A percentile compares a stretch with the other conserved stretches of the same genome.
These are phyloP conservation scores for Drosophila longiperda DNA, from an alignment of 2,888 invertebrate species.

Conservation along the genomic window DNA sequence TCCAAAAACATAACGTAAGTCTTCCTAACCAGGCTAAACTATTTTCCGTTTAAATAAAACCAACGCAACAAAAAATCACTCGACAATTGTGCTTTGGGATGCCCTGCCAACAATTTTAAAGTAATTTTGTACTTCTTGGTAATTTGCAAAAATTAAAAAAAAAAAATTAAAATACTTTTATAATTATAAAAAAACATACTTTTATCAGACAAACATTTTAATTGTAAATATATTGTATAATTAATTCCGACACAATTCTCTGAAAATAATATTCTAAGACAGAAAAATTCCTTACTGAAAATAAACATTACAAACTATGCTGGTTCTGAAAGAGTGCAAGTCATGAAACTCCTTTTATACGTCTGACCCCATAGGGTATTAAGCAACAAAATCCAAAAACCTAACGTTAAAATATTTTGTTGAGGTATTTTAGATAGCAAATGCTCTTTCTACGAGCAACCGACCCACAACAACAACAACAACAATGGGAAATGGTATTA, in stretches of 20 bases:
- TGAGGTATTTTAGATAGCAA: slow-evolving; percentile 65
- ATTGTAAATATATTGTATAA: not conserved
- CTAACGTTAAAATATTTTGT: slow-evolving; percentile 66
- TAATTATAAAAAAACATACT: not conserved
- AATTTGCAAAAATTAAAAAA: not conserved
- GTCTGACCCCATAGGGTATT: slow-evolving; percentile 12
- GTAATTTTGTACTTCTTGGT: not conserved
- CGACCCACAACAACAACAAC: slow-evolving; percentile 41
- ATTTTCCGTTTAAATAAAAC: slow-evolving; percentile 59
- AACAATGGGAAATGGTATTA: slow-evolving; percentile 61
- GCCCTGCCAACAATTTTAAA: slow-evolving; percentile 14
- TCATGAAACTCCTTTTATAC: not conserved
- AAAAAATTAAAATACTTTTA: not conserved
- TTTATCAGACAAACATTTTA: not conserved
- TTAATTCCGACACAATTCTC: not conserved
- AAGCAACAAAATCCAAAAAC: slow-evolving; percentile 42
- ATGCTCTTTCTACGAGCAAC: slow-evolving; percentile 30
- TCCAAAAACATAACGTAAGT: slow-evolving; percentile 50
- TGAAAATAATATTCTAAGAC: not conserved
- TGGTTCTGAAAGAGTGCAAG: not conserved
- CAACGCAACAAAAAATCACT: slow-evolving; percentile 22
- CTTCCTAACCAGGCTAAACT: slow-evolving; percentile 60
- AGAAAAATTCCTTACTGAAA: not conserved
- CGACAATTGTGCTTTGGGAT: not conserved
- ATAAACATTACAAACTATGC: not conserved